Evolutionary conservation across 2,888 invertebrate species (phyloP).

Genomic region (Agrilus biguttatus): DNA sequence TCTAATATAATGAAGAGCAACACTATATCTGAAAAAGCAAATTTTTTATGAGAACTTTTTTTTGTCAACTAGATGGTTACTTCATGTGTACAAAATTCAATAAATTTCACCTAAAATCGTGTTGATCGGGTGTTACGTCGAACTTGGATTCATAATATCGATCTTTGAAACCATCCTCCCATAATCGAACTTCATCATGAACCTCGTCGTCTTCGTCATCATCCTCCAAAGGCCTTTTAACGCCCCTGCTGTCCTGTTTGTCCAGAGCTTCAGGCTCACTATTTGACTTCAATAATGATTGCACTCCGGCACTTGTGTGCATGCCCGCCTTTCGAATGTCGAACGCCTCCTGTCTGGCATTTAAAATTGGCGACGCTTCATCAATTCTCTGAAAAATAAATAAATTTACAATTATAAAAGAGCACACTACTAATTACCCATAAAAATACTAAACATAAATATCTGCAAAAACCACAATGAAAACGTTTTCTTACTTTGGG

Average conservation of each 20-base stretch:
- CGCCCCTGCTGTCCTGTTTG: conserved; percentile 37
- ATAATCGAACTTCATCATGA: conserved; percentile 78
- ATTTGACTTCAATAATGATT: conserved; percentile 11
- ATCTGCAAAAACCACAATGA: neutral
- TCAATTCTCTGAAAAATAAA: conserved; percentile 41
- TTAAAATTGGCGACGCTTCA: conserved; percentile 39
- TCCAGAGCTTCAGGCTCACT: conserved; percentile 25
- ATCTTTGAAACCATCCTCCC: conserved; percentile 97
- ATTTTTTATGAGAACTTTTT: neutral
- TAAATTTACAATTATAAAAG: conserved; percentile 1
- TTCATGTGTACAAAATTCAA: neutral
- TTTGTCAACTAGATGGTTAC: neutral
- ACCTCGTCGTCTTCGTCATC: conserved; percentile 46
- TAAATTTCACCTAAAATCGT: conserved; percentile 56
- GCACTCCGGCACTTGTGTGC: conserved; percentile 27
- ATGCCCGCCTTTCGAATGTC: conserved; percentile 51
- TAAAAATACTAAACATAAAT: too few relatives aligned
- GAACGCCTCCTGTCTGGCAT: conserved; percentile 64
- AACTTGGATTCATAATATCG: conserved; percentile 95
- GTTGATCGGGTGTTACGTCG: conserved; percentile 58
- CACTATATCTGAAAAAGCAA: conserved; percentile 47
- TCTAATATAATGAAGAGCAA: conserved; percentile 86
- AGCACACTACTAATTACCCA: too few relatives aligned
- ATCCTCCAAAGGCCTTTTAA: conserved; percentile 37
- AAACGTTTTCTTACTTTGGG: conserved; percentile 43